Percentiles rank a stretch among this genome's conserved stretches.
phyloP scores from a whole-genome alignment of 2,797 vertebrate species.

The Channallabes apus region DNA sequence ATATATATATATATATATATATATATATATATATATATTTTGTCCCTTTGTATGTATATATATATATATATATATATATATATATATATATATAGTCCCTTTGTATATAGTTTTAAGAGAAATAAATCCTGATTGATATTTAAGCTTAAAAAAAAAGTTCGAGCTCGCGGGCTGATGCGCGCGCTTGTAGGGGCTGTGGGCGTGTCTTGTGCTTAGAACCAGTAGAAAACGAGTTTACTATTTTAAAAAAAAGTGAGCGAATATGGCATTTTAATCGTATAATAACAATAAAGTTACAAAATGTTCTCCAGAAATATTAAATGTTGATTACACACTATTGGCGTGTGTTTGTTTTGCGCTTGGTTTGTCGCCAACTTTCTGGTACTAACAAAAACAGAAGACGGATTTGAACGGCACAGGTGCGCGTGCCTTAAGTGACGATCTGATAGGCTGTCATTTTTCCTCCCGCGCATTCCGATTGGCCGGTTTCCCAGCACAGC shows the following conservation, averaged over 20 bases:
- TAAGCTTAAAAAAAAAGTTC: not conserved
- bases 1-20: too few relatives aligned
- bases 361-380: not conserved
- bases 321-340: not conserved
- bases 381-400: not conserved
- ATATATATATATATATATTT: too few relatives aligned
- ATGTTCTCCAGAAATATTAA: slow-evolving; percentile 14
- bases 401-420: slow-evolving; percentile 19
- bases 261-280: not conserved
- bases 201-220: slow-evolving; percentile 34
- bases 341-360: slow-evolving; percentile 23
- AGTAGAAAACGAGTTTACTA: not conserved
- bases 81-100: too few relatives aligned
- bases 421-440: not conserved
- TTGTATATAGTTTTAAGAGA: too few relatives aligned
- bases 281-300: slow-evolving; percentile 37
- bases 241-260: slow-evolving; percentile 50
- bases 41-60: too few relatives aligned
- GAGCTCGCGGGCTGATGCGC: slow-evolving; percentile 42
- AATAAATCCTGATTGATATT: not conserved
- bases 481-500: slow-evolving; percentile 53
- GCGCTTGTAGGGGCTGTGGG: slow-evolving; percentile 17
- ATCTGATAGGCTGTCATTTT: slow-evolving; percentile 60
- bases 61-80: too few relatives aligned
- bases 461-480: slow-evolving; percentile 53